Evolutionary conservation across 2,113 vertebrate genomes (phyloP).

Genomic region (Hiodon tergisus): DNA sequence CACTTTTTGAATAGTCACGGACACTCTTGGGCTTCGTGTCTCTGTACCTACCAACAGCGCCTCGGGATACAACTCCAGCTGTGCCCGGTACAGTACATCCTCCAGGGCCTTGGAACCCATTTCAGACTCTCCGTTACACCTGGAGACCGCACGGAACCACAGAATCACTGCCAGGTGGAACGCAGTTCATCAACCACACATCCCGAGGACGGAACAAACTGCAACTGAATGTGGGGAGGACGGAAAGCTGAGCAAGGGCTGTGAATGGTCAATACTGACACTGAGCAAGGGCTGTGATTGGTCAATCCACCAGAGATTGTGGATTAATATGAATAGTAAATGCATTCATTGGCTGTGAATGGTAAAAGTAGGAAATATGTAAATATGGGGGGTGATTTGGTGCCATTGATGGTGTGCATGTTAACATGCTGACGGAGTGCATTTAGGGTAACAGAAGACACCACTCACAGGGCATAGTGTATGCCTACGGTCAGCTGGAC

Average conservation of each 20-base stretch:
- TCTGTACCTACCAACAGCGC: constrained; percentile 82
- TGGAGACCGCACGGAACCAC: constrained; percentile 43
- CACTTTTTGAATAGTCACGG: neutral
- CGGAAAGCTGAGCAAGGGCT: too few relatives aligned
- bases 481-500: constrained; percentile 95
- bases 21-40: too few relatives aligned
- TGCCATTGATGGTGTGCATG: too few relatives aligned
- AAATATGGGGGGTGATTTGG: too few relatives aligned
- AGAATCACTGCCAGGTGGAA: too few relatives aligned
- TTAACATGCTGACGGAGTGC: too few relatives aligned
- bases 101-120: constrained; percentile 90
- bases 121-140: constrained; percentile 94
- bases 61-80: constrained; percentile 91
- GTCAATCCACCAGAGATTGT: too few relatives aligned
- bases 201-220: neutral
- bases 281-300: too few relatives aligned
- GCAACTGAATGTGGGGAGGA: too few relatives aligned
- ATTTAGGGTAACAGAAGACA: neutral
- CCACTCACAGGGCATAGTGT: constrained; percentile 92
- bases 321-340: too few relatives aligned
- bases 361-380: neutral
- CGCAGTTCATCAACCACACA: too few relatives aligned
- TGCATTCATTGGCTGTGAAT: neutral
- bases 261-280: too few relatives aligned
- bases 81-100: constrained; percentile 88